Base-by-base conservation (phyloP, 2,888 invertebrate species). In the Polydrusus tereticollis region DNA sequence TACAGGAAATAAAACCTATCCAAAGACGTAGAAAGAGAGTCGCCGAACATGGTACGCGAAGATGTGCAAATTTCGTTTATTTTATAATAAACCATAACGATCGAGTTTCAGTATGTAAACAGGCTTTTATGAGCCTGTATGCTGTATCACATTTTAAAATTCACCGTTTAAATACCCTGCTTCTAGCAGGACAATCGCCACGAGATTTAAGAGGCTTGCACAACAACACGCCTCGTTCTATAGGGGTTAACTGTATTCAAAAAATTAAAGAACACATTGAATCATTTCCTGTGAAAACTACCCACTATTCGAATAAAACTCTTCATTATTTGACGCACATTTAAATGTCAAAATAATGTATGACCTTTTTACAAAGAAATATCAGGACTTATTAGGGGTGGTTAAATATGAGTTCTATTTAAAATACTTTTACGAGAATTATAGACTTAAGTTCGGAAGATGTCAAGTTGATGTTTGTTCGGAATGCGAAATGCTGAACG, bases 351-450 rank as follows among this genome's bases (percentile, higher is more conserved):
- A 76, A 79, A 73, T n/a, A n/a, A n/a, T n/a, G n/a, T n/a, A n/a
- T n/a, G 62, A 67, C 41, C 73, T 78, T 69, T 79, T 80, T 67
- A 16, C 47, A 29, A 77, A 23, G 18, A 70, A 64, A 43, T 50
- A 73, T 68, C 77, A 75, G 47, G 76, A 79, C 23, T 43, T 80
- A 45, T 43, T 67, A 66, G 62, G 47, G 62, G 10, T 50, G 47
- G 73, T 78, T 12, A 76, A 77, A 63, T 78, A 78, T 52, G 75
- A 67, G 23, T 67, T 43, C 16, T 59, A 23, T 16, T 33, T 67
- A 52, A 77, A 73, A 71, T 77, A 77, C 65, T 75, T 78, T 65
- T 75, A 75, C 66, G 71, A 77, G 41, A 78, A 80, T 55, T 80
- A 76, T 69, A 68, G 50, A 57, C 73, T 50, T n/a, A 50, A 47